Base-by-base conservation (phyloP, 2,113 vertebrate genomes). In the Lichenostomus cassidix region DNA sequence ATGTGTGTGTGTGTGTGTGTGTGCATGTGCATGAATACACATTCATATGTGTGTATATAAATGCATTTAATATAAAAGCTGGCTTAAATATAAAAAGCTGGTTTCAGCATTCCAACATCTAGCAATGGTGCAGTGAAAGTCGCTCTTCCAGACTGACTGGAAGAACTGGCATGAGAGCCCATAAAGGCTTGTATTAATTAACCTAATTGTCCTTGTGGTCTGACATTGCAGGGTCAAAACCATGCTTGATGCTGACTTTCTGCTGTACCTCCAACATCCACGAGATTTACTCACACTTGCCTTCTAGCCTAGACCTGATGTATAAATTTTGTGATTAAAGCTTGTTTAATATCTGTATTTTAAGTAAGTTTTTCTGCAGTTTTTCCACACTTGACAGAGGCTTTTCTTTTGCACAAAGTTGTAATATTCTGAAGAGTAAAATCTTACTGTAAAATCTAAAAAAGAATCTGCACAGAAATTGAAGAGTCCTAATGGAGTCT, bases 101-200 rank as follows among this genome's bases (percentile, higher is more conserved):
- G 19, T 91, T 67, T 35, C 75, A 91, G 56, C 47, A 75, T 89
- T 94, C 89, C 1, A 3, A 28, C 77, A 84, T 39, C 33, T 63
- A 42, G 52, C 25, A 27, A 33, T 84, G 37, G 31, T 3, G 1
- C 73, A 86, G 59, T 37, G 58, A 75, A 81, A 35, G 77, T 47
- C 0, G 0, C 23, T 89, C 3, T 0, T 27, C 73, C 68, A 35
- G 87, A n/a, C 84, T 62, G 58, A 89, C 95, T 87, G 69, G 93
- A 89, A 91, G 58, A 92, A 95, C 92, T 0, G 0, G 95, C 65
- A 31, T 50, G 64, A 83, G 64, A 75, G 29, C 56, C 87, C 56
- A 56, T 87, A 52, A 60, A 92, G 65, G 4, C 28, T 87, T 96
- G n/a, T 44, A 47, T 84, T 91, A 92, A 91, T 96, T 94, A 84